These are phyloP conservation scores for Mus spicilegus DNA, from an alignment of 2,113 vertebrate species.

Conservation along the genomic window DNA sequence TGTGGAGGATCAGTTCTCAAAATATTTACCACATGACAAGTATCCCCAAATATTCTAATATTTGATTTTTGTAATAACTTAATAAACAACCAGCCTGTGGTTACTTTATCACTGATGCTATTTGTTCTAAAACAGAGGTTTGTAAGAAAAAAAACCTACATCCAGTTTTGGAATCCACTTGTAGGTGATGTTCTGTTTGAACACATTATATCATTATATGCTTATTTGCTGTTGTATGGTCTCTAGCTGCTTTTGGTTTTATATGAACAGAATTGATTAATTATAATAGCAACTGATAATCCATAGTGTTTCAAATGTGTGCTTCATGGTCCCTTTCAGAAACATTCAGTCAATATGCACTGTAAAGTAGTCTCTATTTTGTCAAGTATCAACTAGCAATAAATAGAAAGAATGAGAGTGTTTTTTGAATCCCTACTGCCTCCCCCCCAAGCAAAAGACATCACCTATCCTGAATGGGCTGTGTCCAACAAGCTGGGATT, in stretches of 20 bases:
- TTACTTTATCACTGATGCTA: neutral
- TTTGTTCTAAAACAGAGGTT: neutral
- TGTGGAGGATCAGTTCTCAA: neutral
- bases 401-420: neutral
- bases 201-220: neutral
- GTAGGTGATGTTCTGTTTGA: neutral
- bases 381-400: neutral
- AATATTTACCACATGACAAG: conserved; percentile 14
- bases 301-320: neutral
- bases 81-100: neutral
- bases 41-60: neutral
- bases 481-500: neutral
- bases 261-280: neutral
- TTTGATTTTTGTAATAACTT: no score
- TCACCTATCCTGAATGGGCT: neutral
- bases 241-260: neutral
- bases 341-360: neutral
- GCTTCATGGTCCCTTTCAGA: neutral
- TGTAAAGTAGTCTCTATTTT: neutral
- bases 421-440: neutral
- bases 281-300: neutral
- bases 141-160: neutral
- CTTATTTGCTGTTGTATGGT: neutral
- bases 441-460: neutral
- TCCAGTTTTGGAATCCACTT: neutral